Conservation (phyloP, 2,113 vertebrate species). For the Tachysurus fulvidraco region DNA sequence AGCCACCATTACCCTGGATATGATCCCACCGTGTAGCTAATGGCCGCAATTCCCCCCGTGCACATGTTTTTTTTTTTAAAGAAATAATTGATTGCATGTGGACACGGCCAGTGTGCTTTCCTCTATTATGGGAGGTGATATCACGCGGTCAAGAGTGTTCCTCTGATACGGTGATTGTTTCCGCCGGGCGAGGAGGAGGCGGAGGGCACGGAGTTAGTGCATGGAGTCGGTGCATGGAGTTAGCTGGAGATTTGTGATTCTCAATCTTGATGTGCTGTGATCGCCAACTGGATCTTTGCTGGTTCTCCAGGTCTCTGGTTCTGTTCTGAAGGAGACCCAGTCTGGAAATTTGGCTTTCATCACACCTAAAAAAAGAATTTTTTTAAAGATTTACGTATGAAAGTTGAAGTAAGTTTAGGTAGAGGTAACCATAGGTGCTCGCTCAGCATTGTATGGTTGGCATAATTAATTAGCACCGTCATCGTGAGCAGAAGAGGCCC, state of each 20-base stretch:
- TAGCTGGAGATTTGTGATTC: constrained; percentile 36
- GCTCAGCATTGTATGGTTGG: no score
- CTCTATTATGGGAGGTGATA: constrained; percentile 74
- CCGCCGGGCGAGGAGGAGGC: constrained; percentile 58
- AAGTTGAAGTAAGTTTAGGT: background rate
- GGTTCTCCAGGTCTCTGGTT: background rate
- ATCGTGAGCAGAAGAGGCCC: background rate
- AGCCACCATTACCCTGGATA: constrained; percentile 74
- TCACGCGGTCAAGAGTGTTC: constrained; percentile 66
- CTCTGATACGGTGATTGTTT: constrained; percentile 75
- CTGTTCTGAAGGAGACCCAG: background rate
- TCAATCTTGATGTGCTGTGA: constrained; percentile 54
- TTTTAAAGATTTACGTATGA: background rate
- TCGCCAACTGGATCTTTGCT: constrained; percentile 48
- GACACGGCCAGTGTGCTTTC: constrained; percentile 72
- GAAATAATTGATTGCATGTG: constrained; percentile 81
- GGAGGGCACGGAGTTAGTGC: constrained; percentile 58
- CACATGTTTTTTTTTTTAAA: constrained; percentile 49
- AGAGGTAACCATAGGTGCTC: background rate
- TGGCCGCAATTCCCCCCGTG: constrained; percentile 67
- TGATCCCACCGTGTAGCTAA: constrained; percentile 75
- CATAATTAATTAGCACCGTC: background rate
- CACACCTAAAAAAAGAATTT: background rate
- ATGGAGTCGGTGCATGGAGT: constrained; percentile 44
- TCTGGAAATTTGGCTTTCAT: background rate